Conservation (phyloP, 1,140 invertebrate species). For the Drosophila asahinai region DNA sequence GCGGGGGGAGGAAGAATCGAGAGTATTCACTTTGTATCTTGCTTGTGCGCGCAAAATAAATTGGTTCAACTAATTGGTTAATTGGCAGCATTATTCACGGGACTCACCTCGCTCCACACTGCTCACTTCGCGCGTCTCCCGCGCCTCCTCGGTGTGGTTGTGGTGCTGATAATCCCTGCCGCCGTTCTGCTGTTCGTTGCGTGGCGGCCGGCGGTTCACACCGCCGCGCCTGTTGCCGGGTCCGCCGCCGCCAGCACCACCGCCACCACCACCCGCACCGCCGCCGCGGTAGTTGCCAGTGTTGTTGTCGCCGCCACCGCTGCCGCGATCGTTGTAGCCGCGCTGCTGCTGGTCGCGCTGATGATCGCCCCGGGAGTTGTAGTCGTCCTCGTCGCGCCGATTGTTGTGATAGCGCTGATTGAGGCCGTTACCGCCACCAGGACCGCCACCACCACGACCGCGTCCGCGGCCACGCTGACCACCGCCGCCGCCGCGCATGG, state of each 20-base stretch:
- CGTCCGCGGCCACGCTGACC: constrained; percentile 76
- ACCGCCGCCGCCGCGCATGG: constrained; percentile 74
- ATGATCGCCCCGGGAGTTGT: constrained; percentile 83
- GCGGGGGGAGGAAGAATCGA: constrained; percentile 9
- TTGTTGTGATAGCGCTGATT: constrained; percentile 83
- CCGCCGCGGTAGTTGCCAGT: constrained; percentile 63
- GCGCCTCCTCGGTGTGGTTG: constrained; percentile 81
- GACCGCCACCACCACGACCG: constrained; percentile 66
- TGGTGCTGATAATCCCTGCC: constrained; percentile 78
- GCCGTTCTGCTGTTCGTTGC: constrained; percentile 77
- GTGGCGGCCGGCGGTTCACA: constrained; percentile 69
- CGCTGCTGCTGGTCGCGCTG: constrained; percentile 70
- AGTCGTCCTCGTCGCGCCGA: constrained; percentile 82
- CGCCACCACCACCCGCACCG: constrained; percentile 41
- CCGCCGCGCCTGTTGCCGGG: constrained; percentile 72
- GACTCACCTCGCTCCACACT: constrained; percentile 82
- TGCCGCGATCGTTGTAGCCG: constrained; percentile 63
- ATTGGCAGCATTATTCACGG: constrained; percentile 38
- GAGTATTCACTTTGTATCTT: constrained; percentile 47
- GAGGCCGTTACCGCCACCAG: constrained; percentile 70
- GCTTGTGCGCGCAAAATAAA: constrained; percentile 38
- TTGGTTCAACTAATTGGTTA: constrained; percentile 59
- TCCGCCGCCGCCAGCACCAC: constrained; percentile 55
- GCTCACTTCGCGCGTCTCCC: constrained; percentile 81
- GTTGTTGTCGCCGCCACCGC: constrained; percentile 48